Evolutionary conservation across 2,113 vertebrate genomes (phyloP), one percentile per base, ranked within the genome.

Genomic region (Aldabrachelys gigantea): DNA sequence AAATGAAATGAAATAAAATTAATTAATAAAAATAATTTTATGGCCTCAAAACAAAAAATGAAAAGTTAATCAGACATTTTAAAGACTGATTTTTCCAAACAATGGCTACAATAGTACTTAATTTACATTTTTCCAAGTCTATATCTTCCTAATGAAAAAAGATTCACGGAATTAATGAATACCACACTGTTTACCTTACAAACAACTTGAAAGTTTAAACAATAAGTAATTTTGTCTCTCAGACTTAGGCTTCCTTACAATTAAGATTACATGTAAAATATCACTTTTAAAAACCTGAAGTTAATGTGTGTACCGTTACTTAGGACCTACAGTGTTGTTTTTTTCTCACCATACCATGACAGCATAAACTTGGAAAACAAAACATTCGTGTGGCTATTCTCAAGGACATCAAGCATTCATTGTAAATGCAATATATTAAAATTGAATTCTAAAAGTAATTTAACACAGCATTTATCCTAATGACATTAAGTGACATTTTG

Each of bases 1-100:
- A 38, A 84, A 97, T 96, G 82, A 38, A 84, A 97, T 96, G 25
- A 91, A 95, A 93, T 1, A 57, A 21, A 95, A 35, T 2, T 76
- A 24, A 50, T 95, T 82, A 92, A 84, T 4, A 85, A 13, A 49
- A 89, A 25, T 38, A 4, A 82, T 75, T 92, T 27, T 53, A 78
- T 22, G 38, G 7, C 16, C 49, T 80, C 54, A 62, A 88, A 89
- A 59, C 41, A 54, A 56, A 3, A 38, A 78, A 27, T 69, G 17
- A 0, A 0, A 83, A 85, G 13, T 14, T 81, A 4, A 52, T 5
- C 44, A 44, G 1, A 29, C 3, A 8, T 54, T 90, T 85, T 41
- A 41, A 84, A 83, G 31, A 88, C 1, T 8, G 2, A 7, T 14
- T 31, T 76, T 81, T 47, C n/a, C 4, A 22, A 93, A 88, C 12